Base-by-base conservation (phyloP, 1,140 invertebrate species). In the Prorops nasuta region DNA sequence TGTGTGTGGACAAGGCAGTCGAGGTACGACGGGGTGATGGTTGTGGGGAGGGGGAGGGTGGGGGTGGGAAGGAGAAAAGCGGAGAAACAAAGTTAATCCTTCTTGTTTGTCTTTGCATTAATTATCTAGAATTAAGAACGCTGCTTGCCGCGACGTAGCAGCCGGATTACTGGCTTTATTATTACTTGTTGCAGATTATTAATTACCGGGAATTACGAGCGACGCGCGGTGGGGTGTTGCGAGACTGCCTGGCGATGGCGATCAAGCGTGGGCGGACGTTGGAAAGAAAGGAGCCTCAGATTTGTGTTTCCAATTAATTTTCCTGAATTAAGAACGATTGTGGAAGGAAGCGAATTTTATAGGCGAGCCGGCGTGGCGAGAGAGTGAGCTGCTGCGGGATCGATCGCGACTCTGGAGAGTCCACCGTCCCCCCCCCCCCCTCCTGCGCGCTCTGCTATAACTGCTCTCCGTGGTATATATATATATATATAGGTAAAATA, bases 151-250 rank as follows among this genome's bases (percentile, higher is more conserved):
- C 56, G 61, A 54, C 58, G 48, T 53, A 61, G 66, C 64, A 59
- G 56, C 63, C 67, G 72, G 74, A 77, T 77, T 77, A 75, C 71
- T 53, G 64, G 55, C 72, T 75, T 75, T 72, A 74, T 73, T 77
- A 72, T 76, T 74, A 76, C 73, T 76, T 73, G 71, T 74, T 76
- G 69, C 67, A 67, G 71, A 78, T 78, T 77, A 78, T 77, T 76
- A 76, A 77, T 78, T 77, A 73, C 70, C 59, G 59, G 63, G 70
- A 74, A 74, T 73, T 76, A 28, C 24, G 24, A 28, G 24, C 24
- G 4, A 10, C 4, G 24, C 24, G 4, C 24, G 24, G 36, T 16
- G 22, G 41, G 15, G 14, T 22, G 22, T 1, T 4, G n/a, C n/a
- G 22, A 22, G 18, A 42, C 4, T 14, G 20, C 14, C n/a, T n/a